These are phyloP conservation scores for Tetranychus truncatus DNA, from an alignment of 2,888 invertebrate genomes.

Conservation along the genomic window DNA sequence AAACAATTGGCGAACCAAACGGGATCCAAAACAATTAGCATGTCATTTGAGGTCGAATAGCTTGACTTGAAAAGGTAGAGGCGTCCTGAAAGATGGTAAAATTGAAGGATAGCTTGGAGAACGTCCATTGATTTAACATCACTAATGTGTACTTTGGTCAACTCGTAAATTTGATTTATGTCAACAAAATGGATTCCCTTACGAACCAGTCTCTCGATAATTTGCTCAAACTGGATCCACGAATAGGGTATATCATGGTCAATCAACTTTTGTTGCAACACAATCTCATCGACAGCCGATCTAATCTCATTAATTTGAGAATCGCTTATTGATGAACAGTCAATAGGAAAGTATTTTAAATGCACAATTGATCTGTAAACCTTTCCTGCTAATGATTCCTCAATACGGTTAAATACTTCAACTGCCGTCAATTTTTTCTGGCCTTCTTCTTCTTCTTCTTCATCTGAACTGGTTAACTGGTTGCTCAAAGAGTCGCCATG, in stretches of 20 bases:
- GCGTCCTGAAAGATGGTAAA: slow-evolving; percentile 34
- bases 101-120: slow-evolving; percentile 32
- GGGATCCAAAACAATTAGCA: slow-evolving; percentile 33
- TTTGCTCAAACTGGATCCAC: slow-evolving; percentile 34
- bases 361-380: slow-evolving; percentile 33
- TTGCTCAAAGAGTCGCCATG: slow-evolving; percentile 31
- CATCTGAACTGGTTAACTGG: neutral
- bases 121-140: slow-evolving; percentile 30
- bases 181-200: slow-evolving; percentile 32
- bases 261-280: slow-evolving; percentile 32
- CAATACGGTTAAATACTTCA: slow-evolving; percentile 32
- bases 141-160: slow-evolving; percentile 16
- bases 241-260: slow-evolving; percentile 33
- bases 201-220: slow-evolving; percentile 30
- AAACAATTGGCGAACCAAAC: slow-evolving; percentile 32
- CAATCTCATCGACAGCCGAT: slow-evolving; percentile 31
- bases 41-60: slow-evolving; percentile 28
- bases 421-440: slow-evolving; percentile 21
- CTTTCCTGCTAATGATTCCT: slow-evolving; percentile 31
- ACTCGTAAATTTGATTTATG: slow-evolving; percentile 29
- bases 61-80: slow-evolving; percentile 32
- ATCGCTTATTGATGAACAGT: slow-evolving; percentile 25
- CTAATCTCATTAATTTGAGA: slow-evolving; percentile 30
- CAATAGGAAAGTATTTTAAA: slow-evolving; percentile 33
- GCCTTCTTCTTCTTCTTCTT: neutral